Evolutionary conservation across 2,797 vertebrate genomes (phyloP).

Genomic region (Chromis chromis): DNA sequence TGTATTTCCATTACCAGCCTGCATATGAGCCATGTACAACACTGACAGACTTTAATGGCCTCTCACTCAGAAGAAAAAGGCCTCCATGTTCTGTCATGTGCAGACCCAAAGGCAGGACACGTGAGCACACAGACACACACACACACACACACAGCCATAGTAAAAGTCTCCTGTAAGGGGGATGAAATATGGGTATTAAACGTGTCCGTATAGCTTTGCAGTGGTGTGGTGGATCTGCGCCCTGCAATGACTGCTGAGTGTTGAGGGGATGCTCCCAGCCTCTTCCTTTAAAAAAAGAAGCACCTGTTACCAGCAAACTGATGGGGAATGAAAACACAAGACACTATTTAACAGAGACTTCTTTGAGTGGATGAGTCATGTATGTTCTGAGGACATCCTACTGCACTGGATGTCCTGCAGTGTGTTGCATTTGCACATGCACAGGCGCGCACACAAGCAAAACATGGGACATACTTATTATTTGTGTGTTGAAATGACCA

Average conservation of each 20-base stretch:
- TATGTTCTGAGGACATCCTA: constrained; percentile 18
- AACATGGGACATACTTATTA: constrained; percentile 80
- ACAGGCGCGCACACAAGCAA: constrained; percentile 34
- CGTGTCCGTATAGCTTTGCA: constrained; percentile 23
- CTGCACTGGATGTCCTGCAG: not conserved
- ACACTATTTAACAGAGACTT: not conserved
- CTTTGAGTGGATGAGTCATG: constrained; percentile 30
- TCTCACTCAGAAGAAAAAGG: constrained; percentile 60
- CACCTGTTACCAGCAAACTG: constrained; percentile 68
- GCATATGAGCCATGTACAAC: constrained; percentile 65
- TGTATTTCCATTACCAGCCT: constrained; percentile 75
- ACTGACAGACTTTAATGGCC: constrained; percentile 73
- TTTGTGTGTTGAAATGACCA: constrained; percentile 69
- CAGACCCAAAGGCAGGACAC: constrained; percentile 40
- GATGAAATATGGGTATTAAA: constrained; percentile 36
- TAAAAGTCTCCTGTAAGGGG: constrained; percentile 36
- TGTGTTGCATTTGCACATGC: constrained; percentile 44
- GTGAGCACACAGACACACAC: constrained; percentile 37
- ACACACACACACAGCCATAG: constrained; percentile 1
- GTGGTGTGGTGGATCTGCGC: constrained; percentile 17
- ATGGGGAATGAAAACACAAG: constrained; percentile 20
- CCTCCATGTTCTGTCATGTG: constrained; percentile 61
- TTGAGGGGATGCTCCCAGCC: constrained; percentile 15
- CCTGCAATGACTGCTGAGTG: constrained; percentile 23
- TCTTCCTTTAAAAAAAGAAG: constrained; percentile 8